Evolutionary conservation across 2,113 vertebrate species (phyloP), one percentile per base, ranked within the genome.

Genomic region (Leptodactylus fuscus): DNA sequence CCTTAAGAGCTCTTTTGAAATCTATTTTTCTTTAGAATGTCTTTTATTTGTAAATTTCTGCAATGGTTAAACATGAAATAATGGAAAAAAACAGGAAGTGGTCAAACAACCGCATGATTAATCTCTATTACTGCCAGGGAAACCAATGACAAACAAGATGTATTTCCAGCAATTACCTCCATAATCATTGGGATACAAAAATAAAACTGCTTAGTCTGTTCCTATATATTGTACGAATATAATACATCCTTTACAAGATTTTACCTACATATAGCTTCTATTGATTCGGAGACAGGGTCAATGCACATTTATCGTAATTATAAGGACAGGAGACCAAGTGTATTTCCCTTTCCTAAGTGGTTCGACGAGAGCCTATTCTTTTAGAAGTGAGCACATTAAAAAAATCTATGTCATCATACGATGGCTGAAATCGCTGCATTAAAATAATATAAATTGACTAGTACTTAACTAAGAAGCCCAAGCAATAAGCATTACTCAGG

Each of bases 381-480:
- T 87, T 67, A 49, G 11, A 85, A 87, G 85, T 13, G 60, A 86
- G 88, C 32, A 0, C 58, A 3, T 2, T 41, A 87, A 65, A 15
- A 53, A 5, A 88, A 88, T 79, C 20, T 65, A 81, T 83, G 1
- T 53, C 82, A 88, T 75, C 53, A 75, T 81, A 89, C 13, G 53
- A 62, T 22, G 34, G 20, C 32, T 88, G 83, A 85, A 83, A 89
- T 88, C 73, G 65, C 27, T 22, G 22, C 82, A 87, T 74, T 87
- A 86, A 89, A 91, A 79, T 32, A 84, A 90, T 86, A 85, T 89
- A 90, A 91, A 94, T 88, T 87, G 87, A 87, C 71, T 89, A 48
- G 58, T 91, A 90, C 88, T 94, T 92, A 92, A 91, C 88, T 93
- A 84, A 87, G 49, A 90, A 91, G 91, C 84, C 87, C 90, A 74